phyloP scores from a whole-genome alignment of 53 echinoderm and acorn worm genomes.

The Hippasteria phrygiana region DNA sequence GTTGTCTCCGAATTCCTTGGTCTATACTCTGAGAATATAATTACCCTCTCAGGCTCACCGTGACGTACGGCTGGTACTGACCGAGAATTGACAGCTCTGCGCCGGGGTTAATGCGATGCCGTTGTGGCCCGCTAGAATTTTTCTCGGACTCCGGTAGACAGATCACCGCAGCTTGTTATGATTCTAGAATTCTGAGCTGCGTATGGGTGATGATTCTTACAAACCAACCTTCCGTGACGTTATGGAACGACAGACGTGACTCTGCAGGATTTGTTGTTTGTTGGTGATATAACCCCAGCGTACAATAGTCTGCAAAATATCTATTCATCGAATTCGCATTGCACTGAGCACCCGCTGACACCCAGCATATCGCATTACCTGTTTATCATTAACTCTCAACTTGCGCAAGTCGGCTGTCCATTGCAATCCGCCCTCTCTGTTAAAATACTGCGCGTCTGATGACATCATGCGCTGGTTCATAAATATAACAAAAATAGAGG shows the following conservation, averaged over 20 bases:
- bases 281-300: not conserved
- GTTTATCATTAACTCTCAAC: not conserved
- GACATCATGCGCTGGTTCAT: too few relatives aligned
- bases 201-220: not conserved
- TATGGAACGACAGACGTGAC: not conserved
- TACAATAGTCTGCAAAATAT: not conserved
- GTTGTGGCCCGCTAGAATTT: too few relatives aligned
- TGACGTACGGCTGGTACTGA: not conserved
- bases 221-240: not conserved
- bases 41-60: not conserved
- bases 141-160: too few relatives aligned
- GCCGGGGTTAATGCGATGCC: not conserved
- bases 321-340: not conserved
- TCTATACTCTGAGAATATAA: not conserved
- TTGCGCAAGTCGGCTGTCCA: not conserved
- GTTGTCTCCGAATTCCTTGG: not conserved
- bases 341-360: too few relatives aligned
- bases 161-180: too few relatives aligned
- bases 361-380: not conserved
- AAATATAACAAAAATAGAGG: too few relatives aligned
- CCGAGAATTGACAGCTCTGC: not conserved
- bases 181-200: too few relatives aligned
- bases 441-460: too few relatives aligned
- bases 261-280: not conserved
- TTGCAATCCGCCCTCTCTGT: too few relatives aligned